Base-by-base conservation (phyloP, 2,888 invertebrate species). In the Magallana nippona region DNA sequence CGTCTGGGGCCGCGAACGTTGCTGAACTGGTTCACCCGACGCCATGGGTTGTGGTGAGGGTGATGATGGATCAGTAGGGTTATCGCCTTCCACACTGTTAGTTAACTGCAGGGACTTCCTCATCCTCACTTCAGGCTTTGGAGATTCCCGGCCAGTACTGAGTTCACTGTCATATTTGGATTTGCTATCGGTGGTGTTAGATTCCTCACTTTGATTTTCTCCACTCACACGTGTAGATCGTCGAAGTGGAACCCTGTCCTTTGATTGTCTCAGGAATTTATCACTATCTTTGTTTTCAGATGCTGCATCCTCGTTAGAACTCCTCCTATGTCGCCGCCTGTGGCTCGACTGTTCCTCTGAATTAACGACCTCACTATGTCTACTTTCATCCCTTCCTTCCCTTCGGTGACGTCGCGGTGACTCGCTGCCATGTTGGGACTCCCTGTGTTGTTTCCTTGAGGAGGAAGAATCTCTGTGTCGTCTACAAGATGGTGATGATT, bases 161-260 rank as follows among this genome's bases (percentile, higher is more conserved):
- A 27, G 71, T 27, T 27, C 27, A 11, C 32, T 13, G 1, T 71
- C 71, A 71, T 11, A 22, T 15, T 15, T 71, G 55, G 63, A 63
- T 63, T 62, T 83, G 55, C 83, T 83, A 1, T 79, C 63, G n/a
- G 60, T 55, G 63, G 83, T 79, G 17, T 79, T 71, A 79, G 79
- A 79, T 83, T 62, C 79, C 13, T 78, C 78, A 60, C 11, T 55
- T 71, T 71, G 55, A 55, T 19, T 15, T 17, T 44, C 44, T 58
- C 2, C 56, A 56, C 80, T 80, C 22, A 58, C 56, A 55, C 27
- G 62, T 32, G 32, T 71, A 32, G 71, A 71, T 27, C 32, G 71
- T 32, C 2, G 11, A 27, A 71, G 71, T 71, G 71, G 71, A 71
- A 71, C 71, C 32, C 71, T 71, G 71, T 71, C 71, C 32, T 71